These are phyloP conservation scores for Seriola dumerili DNA, from an alignment of 2,113 vertebrate species.

Conservation along the genomic window DNA sequence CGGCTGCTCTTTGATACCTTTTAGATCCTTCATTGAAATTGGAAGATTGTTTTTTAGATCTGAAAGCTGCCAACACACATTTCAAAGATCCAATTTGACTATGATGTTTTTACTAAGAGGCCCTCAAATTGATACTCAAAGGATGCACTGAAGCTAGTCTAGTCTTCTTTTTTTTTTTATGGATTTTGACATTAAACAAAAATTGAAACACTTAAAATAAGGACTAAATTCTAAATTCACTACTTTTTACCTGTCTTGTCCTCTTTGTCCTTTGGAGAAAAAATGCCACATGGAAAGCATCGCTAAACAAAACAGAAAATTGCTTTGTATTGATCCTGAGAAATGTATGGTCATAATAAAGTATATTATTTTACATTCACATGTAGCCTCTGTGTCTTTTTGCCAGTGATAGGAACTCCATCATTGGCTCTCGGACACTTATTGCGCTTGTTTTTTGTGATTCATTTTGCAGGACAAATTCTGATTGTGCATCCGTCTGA, in stretches of 20 bases:
- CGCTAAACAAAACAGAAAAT: conserved; percentile 65
- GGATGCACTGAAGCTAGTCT: no score
- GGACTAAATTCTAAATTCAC: background rate
- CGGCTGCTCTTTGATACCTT: background rate
- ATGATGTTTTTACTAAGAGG: background rate
- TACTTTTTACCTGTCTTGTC: background rate
- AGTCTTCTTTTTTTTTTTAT: no score
- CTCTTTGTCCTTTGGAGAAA: conserved; percentile 71
- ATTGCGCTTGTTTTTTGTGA: background rate
- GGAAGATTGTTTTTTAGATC: conserved; percentile 2
- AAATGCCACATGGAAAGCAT: conserved; percentile 58
- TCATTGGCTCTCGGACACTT: background rate
- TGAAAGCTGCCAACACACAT: background rate
- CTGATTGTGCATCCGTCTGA: background rate
- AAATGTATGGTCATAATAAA: conserved; percentile 85
- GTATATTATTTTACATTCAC: conserved; percentile 83
- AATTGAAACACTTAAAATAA: background rate
- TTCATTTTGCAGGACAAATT: background rate
- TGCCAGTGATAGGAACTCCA: background rate
- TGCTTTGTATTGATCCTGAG: conserved; percentile 82
- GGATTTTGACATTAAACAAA: background rate
- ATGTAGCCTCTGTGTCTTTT: conserved; percentile 12
- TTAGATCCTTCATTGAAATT: background rate
- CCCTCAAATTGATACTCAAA: background rate
- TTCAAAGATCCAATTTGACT: background rate